Base-by-base conservation (phyloP, 2,888 invertebrate species). In the Theretra japonica region DNA sequence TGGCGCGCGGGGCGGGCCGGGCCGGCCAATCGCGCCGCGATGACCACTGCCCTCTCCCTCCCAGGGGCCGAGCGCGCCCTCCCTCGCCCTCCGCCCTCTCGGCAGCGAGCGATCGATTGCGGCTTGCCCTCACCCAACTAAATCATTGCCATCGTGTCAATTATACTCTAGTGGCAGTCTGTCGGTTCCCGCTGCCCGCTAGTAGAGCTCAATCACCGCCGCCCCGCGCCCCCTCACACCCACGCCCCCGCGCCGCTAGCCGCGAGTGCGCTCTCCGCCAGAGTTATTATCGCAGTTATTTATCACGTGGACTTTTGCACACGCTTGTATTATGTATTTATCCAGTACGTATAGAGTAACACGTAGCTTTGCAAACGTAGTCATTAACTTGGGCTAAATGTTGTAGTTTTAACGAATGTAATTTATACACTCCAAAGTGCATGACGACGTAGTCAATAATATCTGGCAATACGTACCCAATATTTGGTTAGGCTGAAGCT, bases 11-110 rank as follows among this genome's bases (percentile, higher is more conserved):
- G 77, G 75, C 73, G 75, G 82, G 77, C 75, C 75, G 75, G 74
- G 77, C 73, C 77, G 79, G 71, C 87, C 88, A 88, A 86, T 86
- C 70, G 75, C 81, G 73, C 71, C 78, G 82, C 82, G 76, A 81
- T 80, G 83, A 77, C 86, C 85, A 79, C 77, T 76, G 80, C 73
- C 80, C 75, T 73, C 72, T 73, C 70, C 75, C 74, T 72, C 75
- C 76, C 73, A 75, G 74, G 50, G 74, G 75, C 74, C 80, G 75
- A 77, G 75, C 74, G 75, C 72, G 73, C 76, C 79, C 73, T 77
- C 82, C 73, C 72, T 25, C 78, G 72, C 73, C 72, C 73, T 76
- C 75, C 79, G 75, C 77, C 65, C 21, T 48, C 21, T 23, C 15
- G n/a, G 17, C 48, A 17, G 17, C 23, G 21, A 15, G 68, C 68